Base-by-base conservation (phyloP, 2,113 vertebrate genomes). In the Tenebrosternarchus preto region DNA sequence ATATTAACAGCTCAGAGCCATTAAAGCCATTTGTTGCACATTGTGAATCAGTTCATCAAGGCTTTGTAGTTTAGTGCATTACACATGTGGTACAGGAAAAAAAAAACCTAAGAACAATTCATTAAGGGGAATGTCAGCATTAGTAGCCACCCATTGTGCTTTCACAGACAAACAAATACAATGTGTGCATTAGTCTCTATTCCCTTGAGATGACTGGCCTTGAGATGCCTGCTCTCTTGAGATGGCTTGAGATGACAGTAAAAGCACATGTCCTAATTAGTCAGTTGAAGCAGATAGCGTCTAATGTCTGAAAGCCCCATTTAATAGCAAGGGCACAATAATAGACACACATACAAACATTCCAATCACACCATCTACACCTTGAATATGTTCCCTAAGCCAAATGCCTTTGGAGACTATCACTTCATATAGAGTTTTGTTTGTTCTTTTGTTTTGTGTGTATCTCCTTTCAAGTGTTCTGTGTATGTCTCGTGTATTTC, bases 401-500 rank as follows among this genome's bases (percentile, higher is more conserved):
- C 61, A 75, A 53, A 61, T 33, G 73, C 24, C 76, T 59, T 60
- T 73, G 53, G 66, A 79, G 71, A 74, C 72, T 83, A 83, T 79
- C 81, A 78, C 39, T 33, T 31, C n/a, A 12, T 46, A 57, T 29
- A 66, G 53, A 31, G 17, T 77, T 60, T 50, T 69, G 64, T 33
- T 27, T 56, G 31, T 8, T 78, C 46, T 55, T 64, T 76, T 77
- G 64, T 77, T 77, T 64, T 68, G 24, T 16, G n/a, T 74, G 27
- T 79, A n/a, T 39, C 39, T 53, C 39, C 31, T 78, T 64, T n/a
- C 39, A 19, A 22, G 39, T 68, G 66, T 60, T 15, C 36, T 0
- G 27, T 50, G 22, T 31, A 39, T 66, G 76, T 50, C 60, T 73
- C 73, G 70, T 83, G 63, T 83, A 43, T 78, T 83, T 63, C 55